Evolutionary conservation across 2,888 invertebrate species (phyloP), one percentile per base, ranked within the genome.

Genomic region (Laothoe populi): DNA sequence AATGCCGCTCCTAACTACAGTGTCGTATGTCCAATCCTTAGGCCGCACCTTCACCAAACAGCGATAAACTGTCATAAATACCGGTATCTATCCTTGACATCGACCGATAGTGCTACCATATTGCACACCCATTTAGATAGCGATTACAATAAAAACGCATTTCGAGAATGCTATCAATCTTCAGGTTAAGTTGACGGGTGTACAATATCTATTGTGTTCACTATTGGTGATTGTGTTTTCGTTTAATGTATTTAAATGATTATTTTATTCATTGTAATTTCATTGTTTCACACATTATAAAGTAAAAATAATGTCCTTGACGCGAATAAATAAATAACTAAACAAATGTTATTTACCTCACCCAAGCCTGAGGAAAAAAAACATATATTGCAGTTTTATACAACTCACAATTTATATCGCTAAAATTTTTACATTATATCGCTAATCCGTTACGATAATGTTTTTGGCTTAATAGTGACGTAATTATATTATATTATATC

Each of bases 51-150:
- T 68, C 73, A 48, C 24, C 77, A 74, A 75, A 80, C 78, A 81
- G 77, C 87, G 81, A 90, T 90, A 90, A 90, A 90, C 90, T 84
- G 81, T 84, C 87, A 88, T 88, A 87, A 87, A 79, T 76, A 70
- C 75, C 61, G 67, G 77, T 84, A 90, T 88, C 87, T 87, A 88
- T 90, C 88, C 87, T 88, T 86, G 85, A 85, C 86, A 86, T 80
- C 82, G 75, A 66, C 79, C 74, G 88, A 91, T 90, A 91, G 73
- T 73, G 74, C 77, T 73, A 75, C 83, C 80, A 82, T 87, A 90
- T 87, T 87, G 90, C 87, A 87, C 82, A 81, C 78, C 81, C 86
- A 86, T 90, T 90, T 86, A 90, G 91, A 90, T 89, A 87, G 80
- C 75, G 70, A 75, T 81, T 81, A 90, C 86, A 87, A 83, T 88